Evolutionary conservation across 2,888 invertebrate species (phyloP), one percentile per base, ranked within the genome.

Genomic region (Eupithecia subumbrata): DNA sequence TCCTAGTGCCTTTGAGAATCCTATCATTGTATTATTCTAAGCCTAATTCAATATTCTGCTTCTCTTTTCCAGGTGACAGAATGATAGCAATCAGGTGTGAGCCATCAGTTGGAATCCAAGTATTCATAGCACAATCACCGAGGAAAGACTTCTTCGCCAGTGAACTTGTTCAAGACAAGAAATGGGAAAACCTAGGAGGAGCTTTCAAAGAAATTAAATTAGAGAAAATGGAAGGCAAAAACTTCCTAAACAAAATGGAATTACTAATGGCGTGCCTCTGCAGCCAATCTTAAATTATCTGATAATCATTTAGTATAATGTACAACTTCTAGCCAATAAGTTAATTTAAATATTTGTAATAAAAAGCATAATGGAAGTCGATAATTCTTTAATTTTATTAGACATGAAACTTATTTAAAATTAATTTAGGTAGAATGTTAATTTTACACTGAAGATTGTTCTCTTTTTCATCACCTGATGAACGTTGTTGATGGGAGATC

Each of bases 201-300:
- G 97, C 98, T 70, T 99, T 98, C 91, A 97, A 97, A 88, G 98
- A 98, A 94, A 97, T 96, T 52, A 96, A 98, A 83, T 96, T 99
- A 90, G 98, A 99, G 81, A 98, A 98, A 91, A 97, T 99, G 96
- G 99, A 99, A 89, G 99, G 99, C 71, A 97, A 98, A 87, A 99
- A 99, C 93, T 99, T 99, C 89, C 95, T 99, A 9, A 98, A 98
- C 87, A 99, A 99, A 95, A 98, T 99, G 97, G 99, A 99, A 94
- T 95, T 98, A 83, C 96, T 99, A 8, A 98, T 99, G 98, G 99
- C 99, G 74, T 97, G 97, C 84, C 93, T 97, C 18, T 97, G 97
- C 79, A 97, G 97, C 86, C 97, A 96, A 79, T 97, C 96, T 8
- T 80, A 76, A 76, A 25, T 48, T 72, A 72, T 22, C n/a, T 67